phyloP scores from a whole-genome alignment of 1,140 invertebrate genomes.

The Nomia melanderi region DNA sequence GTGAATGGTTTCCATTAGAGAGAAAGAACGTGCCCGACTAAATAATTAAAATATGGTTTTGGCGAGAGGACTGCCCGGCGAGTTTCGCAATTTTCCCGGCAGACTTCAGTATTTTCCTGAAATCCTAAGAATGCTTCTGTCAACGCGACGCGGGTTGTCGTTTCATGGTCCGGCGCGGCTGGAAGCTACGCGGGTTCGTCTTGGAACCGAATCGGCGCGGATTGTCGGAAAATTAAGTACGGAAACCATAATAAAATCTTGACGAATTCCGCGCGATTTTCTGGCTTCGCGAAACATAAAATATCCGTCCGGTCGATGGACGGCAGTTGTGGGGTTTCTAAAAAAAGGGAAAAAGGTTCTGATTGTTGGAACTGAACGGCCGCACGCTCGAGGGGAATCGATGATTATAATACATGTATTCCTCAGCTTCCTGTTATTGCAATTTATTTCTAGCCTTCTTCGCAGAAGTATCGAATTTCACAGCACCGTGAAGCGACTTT shows the following conservation, averaged over 20 bases:
- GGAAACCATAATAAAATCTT: slow-evolving; percentile 62
- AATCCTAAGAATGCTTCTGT: slow-evolving; percentile 51
- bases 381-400: slow-evolving; percentile 37
- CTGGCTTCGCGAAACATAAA: slow-evolving; percentile 76
- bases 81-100: not conserved
- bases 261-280: slow-evolving; percentile 60
- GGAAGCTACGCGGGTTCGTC: slow-evolving; percentile 1
- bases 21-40: slow-evolving; percentile 4
- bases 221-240: slow-evolving; percentile 56
- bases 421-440: slow-evolving; percentile 44
- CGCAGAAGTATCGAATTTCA: slow-evolving; percentile 23
- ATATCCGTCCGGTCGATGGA: slow-evolving; percentile 57
- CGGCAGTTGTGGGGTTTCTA: slow-evolving; percentile 54
- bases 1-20: not conserved
- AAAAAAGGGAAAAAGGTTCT: slow-evolving; percentile 29
- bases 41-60: slow-evolving; percentile 12
- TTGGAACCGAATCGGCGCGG: not conserved
- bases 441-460: slow-evolving; percentile 24
- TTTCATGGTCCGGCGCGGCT: not conserved
- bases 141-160: not conserved
- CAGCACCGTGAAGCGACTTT: not conserved
- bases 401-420: slow-evolving; percentile 33
- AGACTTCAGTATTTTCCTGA: slow-evolving; percentile 4
- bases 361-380: slow-evolving; percentile 32
- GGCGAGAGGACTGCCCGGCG: not conserved